Conservation (phyloP, 2,888 invertebrate species). For the Lithophane ornitopus region DNA sequence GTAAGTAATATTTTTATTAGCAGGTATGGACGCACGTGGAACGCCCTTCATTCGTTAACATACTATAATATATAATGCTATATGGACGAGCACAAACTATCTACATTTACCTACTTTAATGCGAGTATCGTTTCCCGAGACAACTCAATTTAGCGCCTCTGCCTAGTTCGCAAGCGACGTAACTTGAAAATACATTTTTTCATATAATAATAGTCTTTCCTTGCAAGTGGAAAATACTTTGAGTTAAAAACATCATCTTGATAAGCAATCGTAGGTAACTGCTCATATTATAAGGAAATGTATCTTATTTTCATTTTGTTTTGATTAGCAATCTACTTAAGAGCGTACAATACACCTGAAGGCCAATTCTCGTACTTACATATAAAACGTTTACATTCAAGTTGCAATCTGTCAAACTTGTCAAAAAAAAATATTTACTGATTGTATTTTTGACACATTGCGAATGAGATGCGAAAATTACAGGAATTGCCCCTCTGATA, state of each 20-base stretch:
- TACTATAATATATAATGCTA: not conserved
- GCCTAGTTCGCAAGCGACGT: slow-evolving; percentile 7
- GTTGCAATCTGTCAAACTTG: no score
- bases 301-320: not conserved
- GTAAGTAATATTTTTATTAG: no score
- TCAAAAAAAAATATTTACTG: no score
- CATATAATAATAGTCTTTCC: not conserved
- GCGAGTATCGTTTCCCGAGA: slow-evolving; percentile 22
- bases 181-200: slow-evolving; percentile 24
- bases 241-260: not conserved
- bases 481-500: no score
- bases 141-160: slow-evolving; percentile 49
- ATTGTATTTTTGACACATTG: no score
- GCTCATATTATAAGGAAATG: not conserved
- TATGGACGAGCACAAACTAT: slow-evolving; percentile 12
- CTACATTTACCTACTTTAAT: slow-evolving; percentile 13
- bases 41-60: no score
- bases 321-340: not conserved
- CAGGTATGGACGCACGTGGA: no score
- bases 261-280: not conserved
- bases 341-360: not conserved
- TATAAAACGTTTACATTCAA: no score
- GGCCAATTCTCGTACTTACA: no score
- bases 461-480: no score
- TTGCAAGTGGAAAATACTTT: slow-evolving; percentile 10